phyloP scores from a whole-genome alignment of 2,113 vertebrate species.

The Gracilinanus agilis region DNA sequence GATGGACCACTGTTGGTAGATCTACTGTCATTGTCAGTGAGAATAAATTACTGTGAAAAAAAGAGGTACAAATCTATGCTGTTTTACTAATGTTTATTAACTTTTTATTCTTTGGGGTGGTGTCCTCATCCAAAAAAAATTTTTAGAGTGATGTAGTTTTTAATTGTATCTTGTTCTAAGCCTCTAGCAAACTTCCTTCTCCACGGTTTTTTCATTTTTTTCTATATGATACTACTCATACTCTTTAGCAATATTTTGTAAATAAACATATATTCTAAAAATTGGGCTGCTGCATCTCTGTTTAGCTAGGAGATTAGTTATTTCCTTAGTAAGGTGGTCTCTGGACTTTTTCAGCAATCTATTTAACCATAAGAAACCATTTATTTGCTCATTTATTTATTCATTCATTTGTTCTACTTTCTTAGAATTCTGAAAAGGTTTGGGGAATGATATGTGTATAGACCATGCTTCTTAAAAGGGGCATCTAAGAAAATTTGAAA shows the following conservation, averaged over 20 bases:
- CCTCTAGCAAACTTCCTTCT: not conserved
- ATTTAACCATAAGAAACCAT: not conserved
- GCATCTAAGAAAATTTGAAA: not conserved
- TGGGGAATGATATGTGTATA: not conserved
- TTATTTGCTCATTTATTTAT: not conserved
- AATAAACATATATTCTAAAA: not conserved
- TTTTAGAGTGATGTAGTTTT: not conserved
- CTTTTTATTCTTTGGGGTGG: not conserved
- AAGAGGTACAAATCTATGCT: not conserved
- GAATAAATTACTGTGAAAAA: not conserved
- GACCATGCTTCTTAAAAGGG: not conserved
- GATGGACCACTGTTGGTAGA: not conserved
- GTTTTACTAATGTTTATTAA: not conserved
- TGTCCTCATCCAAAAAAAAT: not conserved
- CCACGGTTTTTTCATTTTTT: not conserved
- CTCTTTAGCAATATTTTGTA: not conserved
- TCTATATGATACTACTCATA: not conserved
- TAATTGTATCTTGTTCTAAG: not conserved
- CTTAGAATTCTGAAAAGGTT: not conserved
- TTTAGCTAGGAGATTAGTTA: not conserved
- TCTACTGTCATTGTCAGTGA: not conserved
- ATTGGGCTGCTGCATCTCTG: not conserved
- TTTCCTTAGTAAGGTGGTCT: not conserved
- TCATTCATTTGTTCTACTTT: not conserved
- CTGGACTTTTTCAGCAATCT: not conserved